Evolutionary conservation across 2,888 invertebrate genomes (phyloP).

Genomic region (Tribolium freemani): DNA sequence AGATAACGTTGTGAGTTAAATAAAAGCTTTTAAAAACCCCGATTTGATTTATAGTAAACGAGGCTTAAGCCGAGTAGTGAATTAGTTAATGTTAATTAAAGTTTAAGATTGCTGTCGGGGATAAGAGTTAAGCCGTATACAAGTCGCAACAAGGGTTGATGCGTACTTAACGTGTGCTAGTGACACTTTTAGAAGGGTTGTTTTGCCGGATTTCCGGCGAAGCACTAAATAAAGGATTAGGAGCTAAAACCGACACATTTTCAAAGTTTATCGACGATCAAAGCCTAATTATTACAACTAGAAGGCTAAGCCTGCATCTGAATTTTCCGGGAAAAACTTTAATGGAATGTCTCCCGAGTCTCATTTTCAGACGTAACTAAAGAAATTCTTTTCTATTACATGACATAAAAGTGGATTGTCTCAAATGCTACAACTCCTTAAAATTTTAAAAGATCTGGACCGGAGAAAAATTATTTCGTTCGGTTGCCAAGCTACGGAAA

Average conservation of each 20-base stretch:
- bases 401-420: background rate
- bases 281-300: background rate
- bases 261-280: background rate
- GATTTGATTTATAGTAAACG: background rate
- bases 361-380: too few relatives aligned
- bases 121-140: slow-evolving; percentile 26
- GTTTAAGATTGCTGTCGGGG: slow-evolving; percentile 38
- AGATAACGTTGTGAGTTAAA: too few relatives aligned
- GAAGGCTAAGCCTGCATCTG: too few relatives aligned
- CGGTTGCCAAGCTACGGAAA: too few relatives aligned
- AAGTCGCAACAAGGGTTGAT: slow-evolving; percentile 37
- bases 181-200: slow-evolving; percentile 28
- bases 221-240: slow-evolving; percentile 33
- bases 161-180: slow-evolving; percentile 36
- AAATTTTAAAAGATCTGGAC: too few relatives aligned
- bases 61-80: background rate
- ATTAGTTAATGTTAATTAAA: slow-evolving; percentile 34
- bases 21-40: too few relatives aligned
- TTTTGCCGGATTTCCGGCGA: slow-evolving; percentile 16
- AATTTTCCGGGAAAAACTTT: too few relatives aligned
- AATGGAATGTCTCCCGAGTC: too few relatives aligned
- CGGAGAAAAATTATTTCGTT: too few relatives aligned
- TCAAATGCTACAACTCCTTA: too few relatives aligned
- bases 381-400: background rate
- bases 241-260: background rate